Evolutionary conservation across 1,140 invertebrate species (phyloP), one percentile per base, ranked within the genome.

Genomic region (Ectropis grisescens): DNA sequence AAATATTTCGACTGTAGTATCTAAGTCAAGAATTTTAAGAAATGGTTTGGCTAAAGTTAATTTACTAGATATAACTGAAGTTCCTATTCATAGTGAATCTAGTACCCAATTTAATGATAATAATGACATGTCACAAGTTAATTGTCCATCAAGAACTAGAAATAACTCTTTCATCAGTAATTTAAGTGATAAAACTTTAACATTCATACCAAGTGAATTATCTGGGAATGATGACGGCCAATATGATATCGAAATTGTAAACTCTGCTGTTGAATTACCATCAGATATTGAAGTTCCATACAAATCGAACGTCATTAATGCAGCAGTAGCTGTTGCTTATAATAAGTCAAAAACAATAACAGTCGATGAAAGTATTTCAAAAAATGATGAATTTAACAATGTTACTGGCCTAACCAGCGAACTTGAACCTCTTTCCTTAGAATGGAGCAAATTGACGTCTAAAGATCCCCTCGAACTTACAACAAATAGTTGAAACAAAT

Each of bases 241-340:
- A 2, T 24, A 8, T 31, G 39, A 25, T 10, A 7, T 41, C 11
- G 37, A 31, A 12, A 38, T 22, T 26, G 33, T 29, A 3, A 40
- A 45, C n/a, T n/a, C n/a, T n/a, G n/a, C n/a, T n/a, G n/a, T n/a
- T n/a, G n/a, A 46, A 33, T 12, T 47, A 29, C n/a, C 16, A 2
- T 13, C 38, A 38, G 33, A 42, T 4, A 28, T 13, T 16, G n/a
- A 13, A 13, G 23, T 11, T 0, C 36, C 47, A 16, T 61, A 47
- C 16, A 55, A 54, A 37, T 53, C 31, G 11, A 46, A 60, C 22
- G 13, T 55, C 3, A 48, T 72, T n/a, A 67, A 50, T 33, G 42
- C 67, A 13, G 45, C 58, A 10, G 42, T 59, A 23, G 61, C 62
- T 11, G 47, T 59, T 13, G 33, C 54, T 3, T 45, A 41, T 31